Evolutionary conservation across 2,888 invertebrate species (phyloP).

Genomic region (Vanessa cardui): DNA sequence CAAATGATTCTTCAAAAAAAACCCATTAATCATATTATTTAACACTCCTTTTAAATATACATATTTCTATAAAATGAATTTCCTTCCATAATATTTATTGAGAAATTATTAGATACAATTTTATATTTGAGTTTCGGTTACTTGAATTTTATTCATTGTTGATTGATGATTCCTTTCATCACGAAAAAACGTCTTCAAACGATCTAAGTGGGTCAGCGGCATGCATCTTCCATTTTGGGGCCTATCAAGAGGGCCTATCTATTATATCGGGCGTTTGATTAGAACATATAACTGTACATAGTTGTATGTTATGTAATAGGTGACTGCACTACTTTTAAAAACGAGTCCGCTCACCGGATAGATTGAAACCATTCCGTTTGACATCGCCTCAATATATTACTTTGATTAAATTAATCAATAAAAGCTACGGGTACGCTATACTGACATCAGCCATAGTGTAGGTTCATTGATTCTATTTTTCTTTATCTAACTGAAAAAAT

Average conservation of each 20-base stretch:
- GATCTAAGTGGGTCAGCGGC: background rate
- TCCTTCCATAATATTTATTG: too few species aligned
- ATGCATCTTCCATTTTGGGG: background rate
- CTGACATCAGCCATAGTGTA: background rate
- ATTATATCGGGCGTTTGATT: constrained; percentile 5
- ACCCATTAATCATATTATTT: too few species aligned
- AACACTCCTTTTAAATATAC: too few species aligned
- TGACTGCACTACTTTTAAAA: constrained; percentile 14
- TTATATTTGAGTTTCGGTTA: too few species aligned
- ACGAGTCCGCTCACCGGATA: constrained; percentile 12
- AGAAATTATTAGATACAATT: too few species aligned
- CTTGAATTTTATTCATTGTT: too few species aligned
- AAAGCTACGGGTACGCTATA: background rate
- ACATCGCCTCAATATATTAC: background rate
- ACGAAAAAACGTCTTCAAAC: background rate
- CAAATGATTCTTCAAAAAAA: too few species aligned
- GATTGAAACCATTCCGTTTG: constrained; percentile 14
- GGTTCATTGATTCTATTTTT: too few species aligned
- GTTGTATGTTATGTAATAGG: constrained; percentile 23
- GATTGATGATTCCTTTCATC: too few species aligned
- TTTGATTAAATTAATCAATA: background rate
- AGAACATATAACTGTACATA: constrained; percentile 10
- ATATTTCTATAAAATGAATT: too few species aligned
- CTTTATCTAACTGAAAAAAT: too few species aligned
- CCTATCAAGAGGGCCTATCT: background rate